Percentiles rank a stretch among this genome's conserved stretches.
phyloP scores from a whole-genome alignment of 2,888 invertebrate genomes.

The Gerosis bhagava region DNA sequence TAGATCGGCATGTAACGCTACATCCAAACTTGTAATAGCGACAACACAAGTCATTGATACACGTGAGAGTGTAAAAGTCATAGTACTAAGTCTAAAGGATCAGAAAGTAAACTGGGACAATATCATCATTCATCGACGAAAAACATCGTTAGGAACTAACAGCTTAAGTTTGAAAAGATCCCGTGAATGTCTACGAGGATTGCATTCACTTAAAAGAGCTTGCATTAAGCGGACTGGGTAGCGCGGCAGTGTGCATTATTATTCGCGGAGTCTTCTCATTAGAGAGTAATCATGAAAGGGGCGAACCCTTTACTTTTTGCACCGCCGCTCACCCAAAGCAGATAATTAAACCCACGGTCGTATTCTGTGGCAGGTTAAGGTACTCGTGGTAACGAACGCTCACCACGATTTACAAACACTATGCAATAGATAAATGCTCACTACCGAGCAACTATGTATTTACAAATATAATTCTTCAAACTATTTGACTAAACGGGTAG shows the following conservation, averaged over 20 bases:
- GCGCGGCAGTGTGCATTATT: no score
- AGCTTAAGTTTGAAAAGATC: constrained; percentile 13
- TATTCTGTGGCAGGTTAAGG: constrained; percentile 1
- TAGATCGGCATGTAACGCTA: no score
- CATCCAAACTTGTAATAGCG: no score
- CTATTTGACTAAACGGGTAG: no score
- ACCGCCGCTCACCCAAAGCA: constrained; percentile 2
- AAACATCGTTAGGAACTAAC: constrained; percentile 19
- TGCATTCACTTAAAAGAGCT: constrained; percentile 21
- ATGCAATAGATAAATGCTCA: no score
- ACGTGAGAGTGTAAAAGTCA: no score
- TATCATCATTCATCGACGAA: not conserved
- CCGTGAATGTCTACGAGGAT: constrained; percentile 9
- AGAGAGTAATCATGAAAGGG: constrained; percentile 21
- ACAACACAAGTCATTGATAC: no score
- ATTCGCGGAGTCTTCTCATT: constrained; percentile 22
- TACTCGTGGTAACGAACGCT: not conserved
- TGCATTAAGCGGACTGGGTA: constrained; percentile 12
- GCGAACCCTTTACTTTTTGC: constrained; percentile 15
- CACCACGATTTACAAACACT: no score
- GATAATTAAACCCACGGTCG: constrained; percentile 18
- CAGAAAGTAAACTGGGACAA: no score
- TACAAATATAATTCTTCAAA: no score
- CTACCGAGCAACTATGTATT: no score
- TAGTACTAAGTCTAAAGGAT: no score